Conservation (phyloP, 2,888 invertebrate genomes). For the Clistopyga incitator region DNA sequence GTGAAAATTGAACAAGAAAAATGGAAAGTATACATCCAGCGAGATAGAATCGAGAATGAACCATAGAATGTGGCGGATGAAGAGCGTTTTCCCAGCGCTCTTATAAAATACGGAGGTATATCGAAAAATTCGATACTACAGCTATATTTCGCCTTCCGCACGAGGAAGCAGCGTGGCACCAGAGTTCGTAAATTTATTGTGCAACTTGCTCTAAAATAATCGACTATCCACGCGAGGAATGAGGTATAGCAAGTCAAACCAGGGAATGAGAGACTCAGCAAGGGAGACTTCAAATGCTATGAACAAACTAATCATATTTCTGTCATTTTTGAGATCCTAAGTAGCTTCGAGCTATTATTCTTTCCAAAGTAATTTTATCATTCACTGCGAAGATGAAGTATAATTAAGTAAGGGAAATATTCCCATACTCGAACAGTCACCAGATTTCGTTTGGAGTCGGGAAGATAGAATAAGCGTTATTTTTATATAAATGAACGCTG, state of each 20-base stretch:
- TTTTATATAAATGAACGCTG: background rate
- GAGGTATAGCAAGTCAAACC: background rate
- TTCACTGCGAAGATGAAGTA: background rate
- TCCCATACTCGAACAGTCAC: too few species aligned
- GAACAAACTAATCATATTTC: background rate
- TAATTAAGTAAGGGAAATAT: background rate
- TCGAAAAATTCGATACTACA: conserved; percentile 32
- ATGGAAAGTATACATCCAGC: background rate
- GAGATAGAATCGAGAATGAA: conserved; percentile 9
- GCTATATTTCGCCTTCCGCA: conserved; percentile 47
- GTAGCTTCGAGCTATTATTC: background rate
- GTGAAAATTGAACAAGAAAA: conserved; percentile 48
- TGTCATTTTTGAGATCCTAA: background rate
- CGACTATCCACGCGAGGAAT: conserved; percentile 6
- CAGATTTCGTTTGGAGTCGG: too few species aligned
- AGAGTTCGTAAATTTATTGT: conserved; percentile 50
- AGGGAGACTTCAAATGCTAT: background rate
- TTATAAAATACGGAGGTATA: conserved; percentile 31
- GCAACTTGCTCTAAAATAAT: conserved; percentile 26
- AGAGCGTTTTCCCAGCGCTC: background rate
- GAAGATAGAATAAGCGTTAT: background rate
- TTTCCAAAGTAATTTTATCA: background rate
- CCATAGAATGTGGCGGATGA: conserved; percentile 2
- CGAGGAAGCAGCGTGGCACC: background rate
- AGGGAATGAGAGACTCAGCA: background rate